Conservation (phyloP, 2,797 vertebrate genomes). For the Tapirus indicus region DNA sequence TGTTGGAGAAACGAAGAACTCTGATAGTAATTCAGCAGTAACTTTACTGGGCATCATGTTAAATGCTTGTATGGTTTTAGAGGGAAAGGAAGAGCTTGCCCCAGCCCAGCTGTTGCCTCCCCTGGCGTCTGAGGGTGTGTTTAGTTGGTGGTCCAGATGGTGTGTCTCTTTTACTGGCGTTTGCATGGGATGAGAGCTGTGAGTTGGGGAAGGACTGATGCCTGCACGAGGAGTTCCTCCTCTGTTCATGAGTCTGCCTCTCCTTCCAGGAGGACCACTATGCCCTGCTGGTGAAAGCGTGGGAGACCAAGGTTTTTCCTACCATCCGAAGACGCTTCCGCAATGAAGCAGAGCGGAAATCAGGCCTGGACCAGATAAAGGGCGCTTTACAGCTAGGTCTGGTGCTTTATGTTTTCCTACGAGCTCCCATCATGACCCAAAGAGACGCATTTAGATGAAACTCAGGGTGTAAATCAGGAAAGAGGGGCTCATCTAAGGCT, state of each 20-base stretch:
- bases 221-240: fast-evolving
- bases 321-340: conserved; percentile 99
- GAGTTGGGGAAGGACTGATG: neutral
- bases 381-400: conserved; percentile 98
- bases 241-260: neutral
- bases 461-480: neutral
- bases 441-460: neutral
- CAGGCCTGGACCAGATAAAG: conserved; percentile 99
- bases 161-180: neutral
- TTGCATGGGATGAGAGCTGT: neutral
- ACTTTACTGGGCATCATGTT: neutral
- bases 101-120: neutral
- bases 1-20: neutral
- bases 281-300: conserved; percentile 97
- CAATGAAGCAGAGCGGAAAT: conserved; percentile 98
- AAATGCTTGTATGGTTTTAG: neutral
- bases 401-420: conserved; percentile 28
- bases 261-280: conserved; percentile 97
- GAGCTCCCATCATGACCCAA: neutral
- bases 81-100: neutral
- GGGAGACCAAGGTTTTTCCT: conserved; percentile 99
- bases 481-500: neutral
- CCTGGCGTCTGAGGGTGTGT: neutral
- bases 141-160: too few species aligned
- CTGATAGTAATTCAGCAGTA: neutral